Evolutionary conservation across 2,113 vertebrate genomes (phyloP).

Genomic region (Bubalus kerabau): DNA sequence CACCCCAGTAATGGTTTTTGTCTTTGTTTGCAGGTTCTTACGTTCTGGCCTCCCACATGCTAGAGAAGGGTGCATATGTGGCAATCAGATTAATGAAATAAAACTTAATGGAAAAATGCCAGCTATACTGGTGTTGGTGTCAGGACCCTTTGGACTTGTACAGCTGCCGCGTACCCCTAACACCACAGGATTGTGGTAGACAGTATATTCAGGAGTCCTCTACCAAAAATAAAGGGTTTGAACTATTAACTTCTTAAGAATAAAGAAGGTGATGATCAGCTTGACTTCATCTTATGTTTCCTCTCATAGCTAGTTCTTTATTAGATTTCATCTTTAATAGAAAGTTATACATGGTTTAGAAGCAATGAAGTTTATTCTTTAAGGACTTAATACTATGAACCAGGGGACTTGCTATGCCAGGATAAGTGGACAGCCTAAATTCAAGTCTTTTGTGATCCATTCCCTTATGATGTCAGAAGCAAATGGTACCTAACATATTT

Average conservation of each 20-base stretch:
- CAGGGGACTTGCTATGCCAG: background rate
- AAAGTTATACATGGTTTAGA: background rate
- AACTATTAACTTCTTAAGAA: background rate
- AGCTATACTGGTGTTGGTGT: background rate
- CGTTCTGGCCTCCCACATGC: background rate
- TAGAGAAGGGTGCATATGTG: background rate
- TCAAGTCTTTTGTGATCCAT: background rate
- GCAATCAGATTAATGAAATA: background rate
- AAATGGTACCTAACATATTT: background rate
- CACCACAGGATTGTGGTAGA: background rate
- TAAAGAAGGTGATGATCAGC: background rate
- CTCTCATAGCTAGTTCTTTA: background rate
- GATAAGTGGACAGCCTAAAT: background rate
- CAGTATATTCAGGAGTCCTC: background rate
- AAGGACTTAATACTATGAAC: background rate
- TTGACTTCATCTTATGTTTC: background rate
- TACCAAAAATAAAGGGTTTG: rapidly evolving
- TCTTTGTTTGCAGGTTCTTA: background rate
- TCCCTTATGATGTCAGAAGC: background rate
- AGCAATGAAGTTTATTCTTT: background rate
- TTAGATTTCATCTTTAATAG: background rate
- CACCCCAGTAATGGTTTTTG: background rate
- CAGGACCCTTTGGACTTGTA: background rate
- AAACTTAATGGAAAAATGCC: background rate
- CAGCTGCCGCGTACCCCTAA: background rate